phyloP scores from a whole-genome alignment of 2,888 invertebrate genomes.

The Clitarchus hookeri region DNA sequence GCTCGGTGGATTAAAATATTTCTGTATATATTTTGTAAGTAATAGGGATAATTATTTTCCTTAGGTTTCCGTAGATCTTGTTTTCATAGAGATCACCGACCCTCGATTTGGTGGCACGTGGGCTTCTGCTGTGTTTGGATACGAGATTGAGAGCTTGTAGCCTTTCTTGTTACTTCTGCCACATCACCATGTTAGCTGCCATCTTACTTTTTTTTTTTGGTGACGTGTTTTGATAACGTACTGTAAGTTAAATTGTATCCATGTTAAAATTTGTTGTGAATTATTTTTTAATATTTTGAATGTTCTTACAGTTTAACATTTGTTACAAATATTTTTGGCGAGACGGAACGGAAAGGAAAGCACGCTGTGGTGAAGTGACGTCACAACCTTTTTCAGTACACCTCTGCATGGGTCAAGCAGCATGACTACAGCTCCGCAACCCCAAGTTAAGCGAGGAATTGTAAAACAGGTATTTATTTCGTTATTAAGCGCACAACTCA shows the following conservation, averaged over 20 bases:
- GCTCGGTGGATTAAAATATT: too few species aligned
- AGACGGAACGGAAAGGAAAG: neutral
- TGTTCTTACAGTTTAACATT: neutral
- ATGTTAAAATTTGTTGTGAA: neutral
- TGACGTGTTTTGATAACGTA: neutral
- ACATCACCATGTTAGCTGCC: neutral
- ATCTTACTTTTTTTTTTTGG: neutral
- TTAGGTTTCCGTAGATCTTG: too few species aligned
- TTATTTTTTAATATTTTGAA: neutral
- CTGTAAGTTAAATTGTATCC: neutral
- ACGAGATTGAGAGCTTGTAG: too few species aligned
- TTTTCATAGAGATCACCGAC: neutral
- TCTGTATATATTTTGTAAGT: too few species aligned
- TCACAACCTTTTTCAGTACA: slow-evolving; percentile 15
- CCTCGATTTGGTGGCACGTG: neutral
- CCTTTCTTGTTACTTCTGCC: neutral
- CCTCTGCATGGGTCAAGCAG: slow-evolving; percentile 44
- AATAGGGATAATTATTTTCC: too few species aligned
- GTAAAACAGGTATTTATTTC: slow-evolving; percentile 63
- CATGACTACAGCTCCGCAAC: slow-evolving; percentile 55
- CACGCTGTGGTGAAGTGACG: neutral
- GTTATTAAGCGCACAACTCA: neutral
- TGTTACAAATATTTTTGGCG: neutral
- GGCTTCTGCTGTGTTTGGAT: neutral
- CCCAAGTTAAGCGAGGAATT: slow-evolving; percentile 60